Percentiles rank a stretch among this genome's conserved stretches.
phyloP scores from a whole-genome alignment of 1,140 invertebrate genomes.

The Megalonaias nervosa region DNA sequence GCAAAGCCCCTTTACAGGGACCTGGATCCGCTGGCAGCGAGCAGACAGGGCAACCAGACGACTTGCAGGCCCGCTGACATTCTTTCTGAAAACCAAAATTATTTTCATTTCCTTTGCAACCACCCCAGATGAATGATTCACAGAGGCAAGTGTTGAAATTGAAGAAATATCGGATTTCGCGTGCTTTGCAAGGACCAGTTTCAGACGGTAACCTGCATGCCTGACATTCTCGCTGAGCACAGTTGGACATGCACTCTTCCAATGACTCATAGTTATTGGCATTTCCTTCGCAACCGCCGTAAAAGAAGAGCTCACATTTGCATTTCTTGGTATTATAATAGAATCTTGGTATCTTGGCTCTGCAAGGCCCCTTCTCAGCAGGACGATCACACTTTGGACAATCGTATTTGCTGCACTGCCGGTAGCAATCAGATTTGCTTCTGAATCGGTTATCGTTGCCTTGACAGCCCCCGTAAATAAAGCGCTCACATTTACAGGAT shows the following conservation, averaged over 20 bases:
- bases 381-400: constrained; percentile 43
- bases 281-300: constrained; percentile 69
- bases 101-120: constrained; percentile 68
- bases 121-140: constrained; percentile 67
- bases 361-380: constrained; percentile 74
- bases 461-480: constrained; percentile 10
- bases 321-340: constrained; percentile 74
- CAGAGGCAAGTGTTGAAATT: constrained; percentile 65
- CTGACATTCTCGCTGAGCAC: constrained; percentile 36
- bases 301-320: constrained; percentile 63
- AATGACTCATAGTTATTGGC: constrained; percentile 65
- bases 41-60: constrained; percentile 13
- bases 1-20: constrained; percentile 34
- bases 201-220: constrained; percentile 17
- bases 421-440: constrained; percentile 14
- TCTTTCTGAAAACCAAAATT: constrained; percentile 59
- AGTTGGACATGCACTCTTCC: constrained; percentile 55
- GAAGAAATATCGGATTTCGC: constrained; percentile 66
- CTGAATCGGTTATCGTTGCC: constrained; percentile 25
- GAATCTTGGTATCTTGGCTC: constrained; percentile 75
- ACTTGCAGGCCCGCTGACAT: constrained; percentile 14
- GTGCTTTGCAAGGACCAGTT: constrained; percentile 50
- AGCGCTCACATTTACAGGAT: constrained; percentile 59
- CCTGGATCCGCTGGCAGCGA: constrained; percentile 36
- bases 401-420: constrained; percentile 18